Evolutionary conservation across 2,888 invertebrate genomes (phyloP).

Genomic region (Cerastoderma edule): DNA sequence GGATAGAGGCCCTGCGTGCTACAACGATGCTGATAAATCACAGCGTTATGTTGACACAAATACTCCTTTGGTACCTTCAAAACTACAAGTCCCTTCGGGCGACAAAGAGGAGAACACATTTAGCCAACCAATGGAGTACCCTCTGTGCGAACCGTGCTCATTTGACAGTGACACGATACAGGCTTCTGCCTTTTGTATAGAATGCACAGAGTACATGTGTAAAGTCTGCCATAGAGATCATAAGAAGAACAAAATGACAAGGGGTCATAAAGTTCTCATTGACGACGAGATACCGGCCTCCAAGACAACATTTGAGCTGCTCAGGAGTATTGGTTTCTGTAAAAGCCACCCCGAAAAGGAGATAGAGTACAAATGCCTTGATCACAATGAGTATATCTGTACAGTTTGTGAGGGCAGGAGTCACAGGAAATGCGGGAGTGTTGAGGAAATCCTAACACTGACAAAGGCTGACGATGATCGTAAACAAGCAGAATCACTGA

Average conservation of each 20-base stretch:
- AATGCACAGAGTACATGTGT: conserved; percentile 34
- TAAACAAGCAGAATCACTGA: neutral
- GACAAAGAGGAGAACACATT: no score
- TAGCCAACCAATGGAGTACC: no score
- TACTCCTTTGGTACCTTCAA: no score
- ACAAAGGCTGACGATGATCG: neutral
- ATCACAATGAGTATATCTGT: conserved; percentile 24
- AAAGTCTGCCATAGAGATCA: conserved; percentile 25
- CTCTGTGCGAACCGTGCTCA: conserved; percentile 25
- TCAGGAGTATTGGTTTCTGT: neutral
- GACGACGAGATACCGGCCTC: conserved; percentile 14
- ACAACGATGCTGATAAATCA: no score
- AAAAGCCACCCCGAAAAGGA: neutral
- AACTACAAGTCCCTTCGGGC: no score
- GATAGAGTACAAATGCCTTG: conserved; percentile 13
- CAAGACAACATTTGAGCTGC: neutral
- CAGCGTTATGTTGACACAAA: no score
- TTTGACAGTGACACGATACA: conserved; percentile 11
- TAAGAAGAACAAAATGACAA: conserved; percentile 29
- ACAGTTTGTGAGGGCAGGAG: neutral
- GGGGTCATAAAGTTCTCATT: conserved; percentile 24
- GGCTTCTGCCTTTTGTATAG: conserved; percentile 27
- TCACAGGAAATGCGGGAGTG: conserved; percentile 13
- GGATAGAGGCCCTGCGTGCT: no score
- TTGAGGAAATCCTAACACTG: conserved; percentile 9